phyloP scores from a whole-genome alignment of 2,888 invertebrate genomes.

The Thymelicus acteon region DNA sequence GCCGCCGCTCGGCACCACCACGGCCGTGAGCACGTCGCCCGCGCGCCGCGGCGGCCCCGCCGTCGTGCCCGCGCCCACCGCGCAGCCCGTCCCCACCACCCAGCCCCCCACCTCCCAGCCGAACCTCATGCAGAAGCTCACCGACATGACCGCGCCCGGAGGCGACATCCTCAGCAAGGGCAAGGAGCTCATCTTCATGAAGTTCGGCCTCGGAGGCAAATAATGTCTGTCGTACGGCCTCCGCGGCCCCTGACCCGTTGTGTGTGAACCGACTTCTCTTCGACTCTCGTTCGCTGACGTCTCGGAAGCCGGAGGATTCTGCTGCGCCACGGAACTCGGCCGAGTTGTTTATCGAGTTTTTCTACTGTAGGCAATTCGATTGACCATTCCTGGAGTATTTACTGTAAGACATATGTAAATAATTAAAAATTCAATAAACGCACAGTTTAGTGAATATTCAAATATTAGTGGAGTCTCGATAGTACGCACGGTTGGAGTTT shows the following conservation, averaged over 20 bases:
- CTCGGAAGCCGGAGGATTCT: slow-evolving; percentile 45
- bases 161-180: slow-evolving; percentile 96
- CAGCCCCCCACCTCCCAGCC: slow-evolving; percentile 82
- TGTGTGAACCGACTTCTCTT: slow-evolving; percentile 44
- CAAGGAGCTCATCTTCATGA: slow-evolving; percentile 97
- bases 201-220: slow-evolving; percentile 94
- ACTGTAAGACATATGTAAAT: slow-evolving; percentile 73
- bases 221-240: slow-evolving; percentile 79
- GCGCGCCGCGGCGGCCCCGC: slow-evolving; percentile 78
- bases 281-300: slow-evolving; percentile 34
- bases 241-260: slow-evolving; percentile 48
- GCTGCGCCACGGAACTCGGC: slow-evolving; percentile 50
- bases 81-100: slow-evolving; percentile 61
- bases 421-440: slow-evolving; percentile 80
- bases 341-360: slow-evolving; percentile 60
- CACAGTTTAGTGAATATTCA: slow-evolving; percentile 83
- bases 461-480: slow-evolving; percentile 79
- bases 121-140: slow-evolving; percentile 95
- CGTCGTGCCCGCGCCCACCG: slow-evolving; percentile 77
- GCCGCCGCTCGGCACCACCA: slow-evolving; percentile 52
- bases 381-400: slow-evolving; percentile 58
- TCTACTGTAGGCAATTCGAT: slow-evolving; percentile 62
- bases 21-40: slow-evolving; percentile 60
- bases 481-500: slow-evolving; percentile 71
- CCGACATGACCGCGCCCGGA: slow-evolving; percentile 94